Percentiles rank a stretch among this genome's conserved stretches.
Evolutionary conservation across 2,888 invertebrate genomes (phyloP).

Genomic region (Brassicogethes aeneus): DNA sequence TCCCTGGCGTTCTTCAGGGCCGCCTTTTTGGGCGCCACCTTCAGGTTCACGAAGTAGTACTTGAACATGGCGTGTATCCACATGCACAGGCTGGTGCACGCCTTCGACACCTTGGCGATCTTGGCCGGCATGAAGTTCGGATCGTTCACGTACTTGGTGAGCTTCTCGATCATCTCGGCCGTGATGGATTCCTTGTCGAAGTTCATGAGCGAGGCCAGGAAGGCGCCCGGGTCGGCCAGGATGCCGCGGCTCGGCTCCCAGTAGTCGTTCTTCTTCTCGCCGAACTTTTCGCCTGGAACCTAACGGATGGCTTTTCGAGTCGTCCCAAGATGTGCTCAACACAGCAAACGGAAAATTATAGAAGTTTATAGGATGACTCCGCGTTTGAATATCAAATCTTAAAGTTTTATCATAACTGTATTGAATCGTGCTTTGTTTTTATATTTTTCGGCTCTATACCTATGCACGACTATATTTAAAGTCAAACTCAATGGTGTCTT

Average conservation of each 20-base stretch:
- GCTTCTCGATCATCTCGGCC: constrained; percentile 70
- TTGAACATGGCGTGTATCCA: constrained; percentile 92
- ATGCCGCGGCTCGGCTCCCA: constrained; percentile 83
- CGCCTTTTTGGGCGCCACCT: constrained; percentile 82
- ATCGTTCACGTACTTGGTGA: constrained; percentile 67
- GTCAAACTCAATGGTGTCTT: no score
- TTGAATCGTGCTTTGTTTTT: no score
- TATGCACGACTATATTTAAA: no score
- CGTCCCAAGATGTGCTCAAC: no score
- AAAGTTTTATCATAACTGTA: no score
- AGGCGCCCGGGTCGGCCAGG: constrained; percentile 73
- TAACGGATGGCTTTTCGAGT: no score
- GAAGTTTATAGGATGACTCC: no score
- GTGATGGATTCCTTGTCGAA: constrained; percentile 82
- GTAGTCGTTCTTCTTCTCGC: constrained; percentile 79
- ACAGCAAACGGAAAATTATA: no score
- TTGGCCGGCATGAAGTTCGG: constrained; percentile 74
- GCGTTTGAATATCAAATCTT: no score
- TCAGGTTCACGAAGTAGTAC: constrained; percentile 78
- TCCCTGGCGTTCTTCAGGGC: constrained; percentile 64
- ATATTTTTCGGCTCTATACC: no score
- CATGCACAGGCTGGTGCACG: constrained; percentile 73
- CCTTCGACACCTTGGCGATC: constrained; percentile 68
- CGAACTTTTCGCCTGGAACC: constrained; percentile 55
- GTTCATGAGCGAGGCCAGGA: constrained; percentile 72